Conservation (phyloP, 2,888 invertebrate species). For the Stenchaetothrips biformis region DNA sequence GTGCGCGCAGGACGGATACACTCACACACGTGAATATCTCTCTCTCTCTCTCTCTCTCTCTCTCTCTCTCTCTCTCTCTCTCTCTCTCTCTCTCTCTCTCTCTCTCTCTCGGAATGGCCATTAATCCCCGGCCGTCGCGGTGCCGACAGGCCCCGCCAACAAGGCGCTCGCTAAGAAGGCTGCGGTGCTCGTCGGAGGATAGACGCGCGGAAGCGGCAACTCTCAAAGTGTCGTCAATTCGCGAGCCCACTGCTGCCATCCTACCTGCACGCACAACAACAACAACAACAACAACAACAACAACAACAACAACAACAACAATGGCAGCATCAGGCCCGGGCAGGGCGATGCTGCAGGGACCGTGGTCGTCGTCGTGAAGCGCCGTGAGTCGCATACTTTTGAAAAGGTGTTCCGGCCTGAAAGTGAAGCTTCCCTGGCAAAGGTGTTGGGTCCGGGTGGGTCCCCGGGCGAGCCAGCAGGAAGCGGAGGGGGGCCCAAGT, state of each 20-base stretch:
- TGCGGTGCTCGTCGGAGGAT: not conserved
- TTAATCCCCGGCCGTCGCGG: no score
- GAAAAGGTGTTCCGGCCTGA: not conserved
- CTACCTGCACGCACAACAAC: no score
- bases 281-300: no score
- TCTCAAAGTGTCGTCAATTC: constrained; percentile 12
- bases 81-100: not conserved
- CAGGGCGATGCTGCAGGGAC: no score
- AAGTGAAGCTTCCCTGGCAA: not conserved
- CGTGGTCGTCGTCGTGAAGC: no score
- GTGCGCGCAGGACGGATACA: not conserved
- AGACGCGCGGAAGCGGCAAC: not conserved
- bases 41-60: not conserved
- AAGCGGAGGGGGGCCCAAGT: not conserved
- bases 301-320: no score
- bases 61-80: constrained; percentile 1
- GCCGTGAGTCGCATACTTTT: not conserved
- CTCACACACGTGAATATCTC: not conserved
- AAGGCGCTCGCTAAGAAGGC: not conserved
- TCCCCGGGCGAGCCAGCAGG: not conserved
- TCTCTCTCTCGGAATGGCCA: not conserved
- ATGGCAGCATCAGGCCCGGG: no score
- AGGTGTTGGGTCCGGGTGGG: not conserved
- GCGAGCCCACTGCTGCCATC: not conserved
- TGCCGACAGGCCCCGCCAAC: not conserved